Evolutionary conservation across 2,888 invertebrate species (phyloP).

Genomic region (Apodemia duryi): DNA sequence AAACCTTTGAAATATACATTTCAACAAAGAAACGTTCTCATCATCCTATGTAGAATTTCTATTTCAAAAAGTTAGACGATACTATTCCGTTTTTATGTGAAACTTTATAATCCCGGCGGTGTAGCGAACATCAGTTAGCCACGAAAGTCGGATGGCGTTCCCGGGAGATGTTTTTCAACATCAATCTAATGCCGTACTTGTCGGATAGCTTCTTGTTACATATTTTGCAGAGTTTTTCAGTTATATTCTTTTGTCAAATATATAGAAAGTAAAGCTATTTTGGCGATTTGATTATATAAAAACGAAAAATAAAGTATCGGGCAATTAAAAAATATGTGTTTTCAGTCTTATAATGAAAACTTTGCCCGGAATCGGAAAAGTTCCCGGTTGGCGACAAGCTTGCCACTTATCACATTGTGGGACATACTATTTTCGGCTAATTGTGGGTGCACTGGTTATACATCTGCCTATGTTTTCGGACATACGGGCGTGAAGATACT

Average conservation of each 20-base stretch:
- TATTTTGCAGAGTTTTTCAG: conserved; percentile 13
- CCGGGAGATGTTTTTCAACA: conserved; percentile 27
- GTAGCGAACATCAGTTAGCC: conserved; percentile 20
- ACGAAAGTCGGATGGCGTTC: conserved; percentile 15
- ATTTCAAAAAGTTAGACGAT: conserved; percentile 13
- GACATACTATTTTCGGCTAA: no score
- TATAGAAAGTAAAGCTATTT: background rate
- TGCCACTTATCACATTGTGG: no score
- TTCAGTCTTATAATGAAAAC: no score
- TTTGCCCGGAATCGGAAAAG: no score
- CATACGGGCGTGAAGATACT: no score
- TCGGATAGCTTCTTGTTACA: conserved; percentile 17
- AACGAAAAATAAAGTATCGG: no score
- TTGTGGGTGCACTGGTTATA: no score
- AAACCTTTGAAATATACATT: background rate
- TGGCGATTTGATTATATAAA: no score
- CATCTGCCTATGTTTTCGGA: no score
- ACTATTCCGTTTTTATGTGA: conserved; percentile 19
- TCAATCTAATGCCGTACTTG: conserved; percentile 26
- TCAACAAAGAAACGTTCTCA: background rate
- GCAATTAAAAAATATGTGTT: no score
- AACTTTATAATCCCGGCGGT: conserved; percentile 14
- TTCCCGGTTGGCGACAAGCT: no score
- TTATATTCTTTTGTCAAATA: conserved; percentile 2
- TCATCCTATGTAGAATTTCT: conserved; percentile 4